Evolutionary conservation across 2,797 vertebrate species (phyloP).

Genomic region (Melanotaenia parkinsoni): DNA sequence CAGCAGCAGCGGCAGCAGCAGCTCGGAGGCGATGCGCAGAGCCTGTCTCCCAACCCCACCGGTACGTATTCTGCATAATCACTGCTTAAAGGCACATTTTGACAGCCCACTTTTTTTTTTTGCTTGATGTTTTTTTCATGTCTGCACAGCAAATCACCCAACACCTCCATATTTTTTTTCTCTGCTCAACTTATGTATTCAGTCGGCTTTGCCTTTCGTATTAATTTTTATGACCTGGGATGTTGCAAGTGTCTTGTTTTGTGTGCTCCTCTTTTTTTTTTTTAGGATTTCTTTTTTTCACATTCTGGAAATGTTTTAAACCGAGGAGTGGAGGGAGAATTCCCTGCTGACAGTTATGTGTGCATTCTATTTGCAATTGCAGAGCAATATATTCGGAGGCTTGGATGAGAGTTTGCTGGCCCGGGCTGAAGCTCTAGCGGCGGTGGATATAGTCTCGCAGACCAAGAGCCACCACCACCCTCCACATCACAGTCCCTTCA

Average conservation of each 20-base stretch:
- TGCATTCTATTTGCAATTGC: conserved; percentile 99
- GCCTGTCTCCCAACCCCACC: conserved; percentile 96
- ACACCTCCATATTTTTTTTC: conserved; percentile 86
- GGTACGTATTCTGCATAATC: conserved; percentile 96
- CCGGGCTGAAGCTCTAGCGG: conserved; percentile 99
- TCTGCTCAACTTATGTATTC: conserved; percentile 91
- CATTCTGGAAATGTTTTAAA: conserved; percentile 92
- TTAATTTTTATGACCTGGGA: conserved; percentile 98
- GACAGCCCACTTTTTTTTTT: conserved; percentile 92
- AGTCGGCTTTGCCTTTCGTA: conserved; percentile 89
- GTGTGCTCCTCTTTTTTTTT: conserved; percentile 77
- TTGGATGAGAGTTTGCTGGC: conserved; percentile 99
- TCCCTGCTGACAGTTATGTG: conserved; percentile 96
- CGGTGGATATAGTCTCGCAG: conserved; percentile 98
- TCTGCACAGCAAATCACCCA: conserved; percentile 95
- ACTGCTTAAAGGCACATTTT: conserved; percentile 93
- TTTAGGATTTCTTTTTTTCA: conserved; percentile 82
- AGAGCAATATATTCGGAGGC: conserved; percentile 99
- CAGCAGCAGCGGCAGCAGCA: conserved; percentile 79
- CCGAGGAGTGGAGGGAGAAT: conserved; percentile 87
- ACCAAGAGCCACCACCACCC: conserved; percentile 97
- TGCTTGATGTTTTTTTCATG: conserved; percentile 97
- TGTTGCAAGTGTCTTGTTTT: conserved; percentile 89
- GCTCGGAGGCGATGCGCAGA: conserved; percentile 94
- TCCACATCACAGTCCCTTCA: conserved; percentile 98